These are phyloP conservation scores for Pinna nobilis DNA, from an alignment of 1,140 invertebrate genomes.

Conservation along the genomic window DNA sequence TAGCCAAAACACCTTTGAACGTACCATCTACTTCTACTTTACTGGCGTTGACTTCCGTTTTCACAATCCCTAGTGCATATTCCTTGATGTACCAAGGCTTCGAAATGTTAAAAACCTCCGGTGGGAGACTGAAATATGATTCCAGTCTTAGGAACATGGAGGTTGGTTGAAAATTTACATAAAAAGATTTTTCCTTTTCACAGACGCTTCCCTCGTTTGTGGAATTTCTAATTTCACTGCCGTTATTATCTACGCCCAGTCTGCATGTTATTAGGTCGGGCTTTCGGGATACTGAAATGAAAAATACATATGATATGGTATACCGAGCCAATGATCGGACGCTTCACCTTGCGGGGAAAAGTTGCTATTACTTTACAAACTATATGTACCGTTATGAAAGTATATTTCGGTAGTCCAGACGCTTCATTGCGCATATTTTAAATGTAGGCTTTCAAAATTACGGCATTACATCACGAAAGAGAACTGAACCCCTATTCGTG, in stretches of 20 bases:
- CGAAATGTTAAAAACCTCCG: background rate
- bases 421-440: too few relatives aligned
- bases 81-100: background rate
- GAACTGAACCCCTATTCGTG: too few relatives aligned
- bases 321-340: too few relatives aligned
- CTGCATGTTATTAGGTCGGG: background rate
- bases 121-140: background rate
- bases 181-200: background rate
- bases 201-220: background rate
- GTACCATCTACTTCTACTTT: background rate
- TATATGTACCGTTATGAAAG: too few relatives aligned
- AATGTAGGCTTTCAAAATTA: too few relatives aligned
- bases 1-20: too few relatives aligned
- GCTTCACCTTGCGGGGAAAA: too few relatives aligned
- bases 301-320: too few relatives aligned
- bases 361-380: too few relatives aligned
- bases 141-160: background rate
- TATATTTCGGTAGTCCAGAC: too few relatives aligned
- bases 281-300: background rate
- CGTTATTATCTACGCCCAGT: background rate
- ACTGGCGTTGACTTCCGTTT: background rate
- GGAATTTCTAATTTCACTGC: background rate
- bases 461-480: too few relatives aligned
- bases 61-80: background rate
- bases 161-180: constrained; percentile 1